A percentile compares a stretch with the other conserved stretches of the same genome.
Evolutionary conservation across 2,888 invertebrate species (phyloP).

Genomic region (Baccha elongata): DNA sequence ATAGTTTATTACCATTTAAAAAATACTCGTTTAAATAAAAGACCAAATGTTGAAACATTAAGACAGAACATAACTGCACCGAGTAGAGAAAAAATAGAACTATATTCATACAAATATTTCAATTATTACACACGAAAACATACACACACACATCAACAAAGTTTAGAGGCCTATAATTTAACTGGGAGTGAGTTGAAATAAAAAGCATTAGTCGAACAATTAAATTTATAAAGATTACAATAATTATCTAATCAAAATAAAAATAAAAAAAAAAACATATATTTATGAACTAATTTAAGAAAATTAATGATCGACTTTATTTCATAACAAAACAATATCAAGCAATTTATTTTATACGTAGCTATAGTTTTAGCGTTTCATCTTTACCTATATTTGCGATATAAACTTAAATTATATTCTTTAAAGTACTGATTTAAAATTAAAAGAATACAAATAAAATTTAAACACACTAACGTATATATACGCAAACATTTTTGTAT

Average conservation of each 20-base stretch:
- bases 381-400: constrained; percentile 46
- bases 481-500: constrained; percentile 23
- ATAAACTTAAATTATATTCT: constrained; percentile 64
- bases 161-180: constrained; percentile 58
- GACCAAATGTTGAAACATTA: constrained; percentile 68
- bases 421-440: constrained; percentile 70
- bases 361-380: constrained; percentile 43
- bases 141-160: constrained; percentile 47
- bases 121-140: constrained; percentile 17
- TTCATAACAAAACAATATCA: constrained; percentile 23
- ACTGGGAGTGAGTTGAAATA: constrained; percentile 33
- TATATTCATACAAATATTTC: constrained; percentile 46
- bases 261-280: constrained; percentile 9
- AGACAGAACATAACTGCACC: constrained; percentile 67
- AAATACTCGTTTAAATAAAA: constrained; percentile 64
- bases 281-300: constrained; percentile 54
- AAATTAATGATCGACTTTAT: constrained; percentile 57
- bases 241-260: constrained; percentile 69
- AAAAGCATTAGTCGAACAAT: constrained; percentile 64
- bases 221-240: constrained; percentile 44
- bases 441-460: constrained; percentile 45
- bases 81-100: constrained; percentile 52
- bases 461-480: constrained; percentile 42
- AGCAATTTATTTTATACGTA: constrained; percentile 46
- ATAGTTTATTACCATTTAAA: constrained; percentile 36